Evolutionary conservation across 2,113 vertebrate species (phyloP).

Genomic region (Oplegnathus fasciatus): DNA sequence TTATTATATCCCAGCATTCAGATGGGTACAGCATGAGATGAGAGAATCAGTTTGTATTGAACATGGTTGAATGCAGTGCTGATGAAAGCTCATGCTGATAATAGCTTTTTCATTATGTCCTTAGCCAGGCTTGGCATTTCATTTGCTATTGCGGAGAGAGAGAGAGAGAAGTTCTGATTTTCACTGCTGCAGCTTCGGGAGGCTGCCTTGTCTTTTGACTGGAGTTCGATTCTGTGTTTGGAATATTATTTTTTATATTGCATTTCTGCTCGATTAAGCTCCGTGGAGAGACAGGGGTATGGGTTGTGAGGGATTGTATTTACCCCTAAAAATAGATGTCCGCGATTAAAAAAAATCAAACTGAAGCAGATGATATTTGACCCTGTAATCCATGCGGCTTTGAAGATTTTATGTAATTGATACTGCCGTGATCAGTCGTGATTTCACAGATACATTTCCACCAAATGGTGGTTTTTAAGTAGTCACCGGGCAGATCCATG

Average conservation of each 20-base stretch:
- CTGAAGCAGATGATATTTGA: not conserved
- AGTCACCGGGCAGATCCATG: not conserved
- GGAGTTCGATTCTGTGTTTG: slow-evolving; percentile 33
- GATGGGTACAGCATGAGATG: slow-evolving; percentile 60
- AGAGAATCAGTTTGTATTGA: slow-evolving; percentile 77
- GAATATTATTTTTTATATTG: slow-evolving; percentile 46
- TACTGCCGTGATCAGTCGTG: not conserved
- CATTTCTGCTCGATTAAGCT: slow-evolving; percentile 52
- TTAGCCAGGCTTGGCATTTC: slow-evolving; percentile 70
- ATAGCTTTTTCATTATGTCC: slow-evolving; percentile 78
- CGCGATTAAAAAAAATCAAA: not conserved
- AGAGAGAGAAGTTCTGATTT: slow-evolving; percentile 49
- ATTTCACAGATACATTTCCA: not conserved
- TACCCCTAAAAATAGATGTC: slow-evolving; percentile 31
- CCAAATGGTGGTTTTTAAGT: no score
- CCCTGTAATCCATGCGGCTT: not conserved
- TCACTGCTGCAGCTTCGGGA: slow-evolving; percentile 4
- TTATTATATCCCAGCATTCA: slow-evolving; percentile 62
- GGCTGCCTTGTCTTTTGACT: slow-evolving; percentile 22
- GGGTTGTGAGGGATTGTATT: slow-evolving; percentile 1
- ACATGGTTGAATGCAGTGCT: slow-evolving; percentile 73
- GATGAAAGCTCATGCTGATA: slow-evolving; percentile 79
- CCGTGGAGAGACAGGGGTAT: not conserved
- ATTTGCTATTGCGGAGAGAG: slow-evolving; percentile 54
- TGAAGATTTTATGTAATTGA: no score